Conservation (phyloP, 1,140 invertebrate genomes). For the Brachionus koreanus region DNA sequence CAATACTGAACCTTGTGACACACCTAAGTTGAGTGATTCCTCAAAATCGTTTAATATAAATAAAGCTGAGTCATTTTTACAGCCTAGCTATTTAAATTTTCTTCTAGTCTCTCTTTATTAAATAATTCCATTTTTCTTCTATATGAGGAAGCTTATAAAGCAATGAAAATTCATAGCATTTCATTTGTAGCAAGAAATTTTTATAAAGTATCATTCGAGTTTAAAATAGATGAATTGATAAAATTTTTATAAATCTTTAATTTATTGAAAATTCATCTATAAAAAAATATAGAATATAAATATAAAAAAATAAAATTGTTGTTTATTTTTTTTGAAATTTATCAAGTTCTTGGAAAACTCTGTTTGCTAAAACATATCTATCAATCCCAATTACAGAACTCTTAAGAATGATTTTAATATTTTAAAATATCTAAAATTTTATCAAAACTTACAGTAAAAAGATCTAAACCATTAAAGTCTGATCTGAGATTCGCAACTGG, state of each 20-base stretch:
- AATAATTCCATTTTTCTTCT: too few relatives aligned
- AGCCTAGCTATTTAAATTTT: too few relatives aligned
- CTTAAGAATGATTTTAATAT: neutral
- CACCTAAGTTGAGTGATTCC: too few relatives aligned
- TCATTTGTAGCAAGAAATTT: too few relatives aligned
- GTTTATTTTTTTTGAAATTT: neutral
- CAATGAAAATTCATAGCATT: too few relatives aligned
- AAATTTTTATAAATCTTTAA: neutral
- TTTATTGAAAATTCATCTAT: neutral
- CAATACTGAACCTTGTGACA: too few relatives aligned
- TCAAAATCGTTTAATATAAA: too few relatives aligned
- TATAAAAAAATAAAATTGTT: neutral
- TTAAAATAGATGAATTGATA: neutral
- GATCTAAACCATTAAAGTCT: conserved; percentile 53
- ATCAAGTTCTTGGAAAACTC: conserved; percentile 11
- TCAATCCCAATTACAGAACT: conserved; percentile 20
- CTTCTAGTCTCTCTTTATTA: too few relatives aligned
- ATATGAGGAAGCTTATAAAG: too few relatives aligned
- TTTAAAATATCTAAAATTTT: conserved; percentile 45
- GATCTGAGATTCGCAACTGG: conserved; percentile 49
- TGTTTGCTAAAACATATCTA: conserved; percentile 1
- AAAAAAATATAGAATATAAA: conserved; percentile 12
- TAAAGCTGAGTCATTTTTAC: too few relatives aligned
- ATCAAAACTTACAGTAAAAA: conserved; percentile 47
- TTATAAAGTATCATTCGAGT: too few relatives aligned